Evolutionary conservation across 2,113 vertebrate genomes (phyloP), one percentile per base, ranked within the genome.

Genomic region (Desmodus rotundus): DNA sequence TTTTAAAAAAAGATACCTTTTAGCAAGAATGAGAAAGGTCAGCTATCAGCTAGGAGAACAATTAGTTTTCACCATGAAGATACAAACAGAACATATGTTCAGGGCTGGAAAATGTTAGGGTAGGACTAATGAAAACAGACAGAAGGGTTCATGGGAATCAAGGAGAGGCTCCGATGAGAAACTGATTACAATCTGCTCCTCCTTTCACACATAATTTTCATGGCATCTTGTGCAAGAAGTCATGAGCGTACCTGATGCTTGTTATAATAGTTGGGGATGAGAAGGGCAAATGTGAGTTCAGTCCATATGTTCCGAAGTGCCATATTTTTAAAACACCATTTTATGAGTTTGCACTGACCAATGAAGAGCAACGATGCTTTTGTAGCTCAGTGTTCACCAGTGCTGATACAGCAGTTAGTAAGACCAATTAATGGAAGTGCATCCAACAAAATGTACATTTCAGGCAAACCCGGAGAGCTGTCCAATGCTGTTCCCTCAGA

Each of bases 1-100:
- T 97, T 94, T 76, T 94, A 19, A 97, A 97, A 97, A 83, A 73
- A 96, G 50, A 95, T 61, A 76, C 33, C 84, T 63, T 82, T 98
- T 92, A 98, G 56, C 24, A 93, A 94, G 61, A 95, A 85, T 20
- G 20, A 87, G 68, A 78, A 68, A 82, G 33, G 13, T 52, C 52
- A 93, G 45, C 4, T 80, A n/a, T 61, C 7, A 56, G 72, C 24
- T 78, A 65, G 68, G 36, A 77, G 41, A 8, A 43, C 10, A 58
- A 6, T 87, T 65, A 47, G 36, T 31, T 80, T 28, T 38, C 38
- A 87, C 12, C 24, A 38, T 68, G 58, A 68, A 72, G 76, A 96
- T 67, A 36, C 76, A 95, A 84, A 88, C 3, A 90, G 58, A 38
- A 61, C 13, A 0, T 9, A 50, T 3, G 19, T 26, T 63, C 54